Conservation (phyloP, 1,140 invertebrate genomes). For the Leptinotarsa undecemlineata region DNA sequence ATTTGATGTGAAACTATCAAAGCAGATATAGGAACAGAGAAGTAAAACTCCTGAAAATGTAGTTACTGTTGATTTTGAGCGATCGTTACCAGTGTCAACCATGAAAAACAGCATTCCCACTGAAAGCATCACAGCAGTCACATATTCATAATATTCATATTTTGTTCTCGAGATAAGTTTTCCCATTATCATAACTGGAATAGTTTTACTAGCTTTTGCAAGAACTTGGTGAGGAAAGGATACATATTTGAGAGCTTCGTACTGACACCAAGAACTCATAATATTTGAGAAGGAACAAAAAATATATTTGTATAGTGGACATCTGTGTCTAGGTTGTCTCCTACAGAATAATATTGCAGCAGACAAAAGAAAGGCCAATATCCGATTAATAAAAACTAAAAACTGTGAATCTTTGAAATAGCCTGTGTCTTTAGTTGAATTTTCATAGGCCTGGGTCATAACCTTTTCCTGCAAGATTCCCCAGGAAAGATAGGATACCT, state of each 20-base stretch:
- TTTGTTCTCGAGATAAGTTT: conserved; percentile 86
- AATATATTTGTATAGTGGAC: conserved; percentile 94
- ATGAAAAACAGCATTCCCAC: conserved; percentile 92
- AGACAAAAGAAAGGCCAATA: conserved; percentile 81
- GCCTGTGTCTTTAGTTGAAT: conserved; percentile 62
- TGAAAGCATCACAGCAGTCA: conserved; percentile 87
- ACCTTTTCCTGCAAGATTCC: conserved; percentile 93
- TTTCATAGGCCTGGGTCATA: conserved; percentile 80
- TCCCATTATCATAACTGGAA: conserved; percentile 99
- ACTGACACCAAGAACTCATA: conserved; percentile 99
- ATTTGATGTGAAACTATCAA: conserved; percentile 98
- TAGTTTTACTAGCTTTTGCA: conserved; percentile 92
- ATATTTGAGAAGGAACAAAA: conserved; percentile 98
- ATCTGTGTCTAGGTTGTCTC: conserved; percentile 72
- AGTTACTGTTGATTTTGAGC: conserved; percentile 61
- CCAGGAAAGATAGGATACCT: conserved; percentile 91
- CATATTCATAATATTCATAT: conserved; percentile 93
- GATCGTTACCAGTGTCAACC: conserved; percentile 65
- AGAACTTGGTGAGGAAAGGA: conserved; percentile 97
- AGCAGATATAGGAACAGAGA: conserved; percentile 86
- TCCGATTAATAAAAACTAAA: conserved; percentile 91
- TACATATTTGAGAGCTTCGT: conserved; percentile 98
- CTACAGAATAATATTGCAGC: conserved; percentile 61
- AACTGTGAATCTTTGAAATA: conserved; percentile 93
- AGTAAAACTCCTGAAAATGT: conserved; percentile 86